Evolutionary conservation across 2,888 invertebrate species (phyloP), one percentile per base, ranked within the genome.

Genomic region (Cephus spinipes): DNA sequence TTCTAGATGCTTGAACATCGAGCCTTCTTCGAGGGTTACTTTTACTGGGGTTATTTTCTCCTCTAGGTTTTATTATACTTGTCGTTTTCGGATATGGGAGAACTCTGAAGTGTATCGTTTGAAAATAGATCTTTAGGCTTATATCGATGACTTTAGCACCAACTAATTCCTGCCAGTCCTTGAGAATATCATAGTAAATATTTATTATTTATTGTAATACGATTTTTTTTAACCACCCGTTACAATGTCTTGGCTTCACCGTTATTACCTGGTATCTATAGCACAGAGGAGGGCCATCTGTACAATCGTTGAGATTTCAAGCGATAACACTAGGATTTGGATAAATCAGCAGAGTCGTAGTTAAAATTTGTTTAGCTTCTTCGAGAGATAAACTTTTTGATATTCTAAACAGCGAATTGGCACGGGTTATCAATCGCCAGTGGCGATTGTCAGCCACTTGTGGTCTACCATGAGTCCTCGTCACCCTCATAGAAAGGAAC

Each of bases 371-470:
- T 9, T 55, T 23, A 55, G 9, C 9, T 55, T 23, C 55, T 55
- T 55, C 9, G 55, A 23, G 23, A 23, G 9, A 55, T 55, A 55
- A 55, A 55, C 9, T 55, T 55, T 9, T 55, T 23, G 23, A 55
- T 9, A 23, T 55, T 55, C 55, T 1, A 2, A 2, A 55, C 23
- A 23, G 55, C 12, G 31, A 11, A 82, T 80, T 81, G 82, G 77
- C 78, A 77, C n/a, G 81, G 83, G 83, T 85, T 83, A 85, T 84
- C 85, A 84, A 86, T 86, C 83, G 83, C 83, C 81, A 80, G 79
- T 81, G 80, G 84, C 85, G 84, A 87, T 88, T 88, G 86, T 85
- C 85, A 85, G 88, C 83, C 88, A 83, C 84, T 89, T 85, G 88
- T 80, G 88, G 88, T 86, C 85, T 81, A 80, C 89, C 87, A 23